Base-by-base conservation (phyloP, 2,888 invertebrate genomes). In the Matsumyia berberina region DNA sequence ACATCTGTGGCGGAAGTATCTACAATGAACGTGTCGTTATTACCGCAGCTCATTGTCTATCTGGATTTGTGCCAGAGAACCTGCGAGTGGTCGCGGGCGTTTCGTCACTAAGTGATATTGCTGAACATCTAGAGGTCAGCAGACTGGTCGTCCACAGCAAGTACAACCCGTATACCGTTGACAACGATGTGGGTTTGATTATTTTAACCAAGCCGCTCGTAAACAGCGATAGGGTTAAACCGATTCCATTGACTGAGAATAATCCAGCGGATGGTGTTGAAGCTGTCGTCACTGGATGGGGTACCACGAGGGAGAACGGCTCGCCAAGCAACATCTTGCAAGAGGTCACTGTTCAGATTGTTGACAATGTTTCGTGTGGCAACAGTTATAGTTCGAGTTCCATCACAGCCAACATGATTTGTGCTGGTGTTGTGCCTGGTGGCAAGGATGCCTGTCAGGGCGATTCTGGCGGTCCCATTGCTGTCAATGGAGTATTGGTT, bases 111-210 rank as follows among this genome's bases (percentile, higher is more conserved):
- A 29, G 57, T 8, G 82, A 72, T 15, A 35, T 64, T 9, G 87
- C 88, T 3, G 89, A 88, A 70, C 73, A 86, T 31, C 86, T 88
- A 0, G 87, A 89, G 46, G 88, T 88, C 6, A 86, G 60, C 24
- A 89, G 88, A 49, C 11, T 33, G 1, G 11, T 60, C 5, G 5
- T 42, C 7, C 11, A 58, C 11, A n/a, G 5, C 2, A 88, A 87
- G 31, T 90, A 88, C 64, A 88, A 87, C 35, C 88, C 89, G 57
- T 88, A 87, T 49, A 88, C 89, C 0, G 93, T 93, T 91, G 93
- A 94, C 72, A 93, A 92, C 83, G 94, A 94, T 73, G 90, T 94
- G 4, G 94, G 94, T 0, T 86, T 94, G 0, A 88, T 94, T 8
- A 93, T 93, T 89, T 90, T 94, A 2, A 82, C 91, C 0, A 91